Percentiles rank a stretch among this genome's conserved stretches.
Evolutionary conservation across 2,797 vertebrate genomes (phyloP).

Genomic region (Acestrorhynchus altus): DNA sequence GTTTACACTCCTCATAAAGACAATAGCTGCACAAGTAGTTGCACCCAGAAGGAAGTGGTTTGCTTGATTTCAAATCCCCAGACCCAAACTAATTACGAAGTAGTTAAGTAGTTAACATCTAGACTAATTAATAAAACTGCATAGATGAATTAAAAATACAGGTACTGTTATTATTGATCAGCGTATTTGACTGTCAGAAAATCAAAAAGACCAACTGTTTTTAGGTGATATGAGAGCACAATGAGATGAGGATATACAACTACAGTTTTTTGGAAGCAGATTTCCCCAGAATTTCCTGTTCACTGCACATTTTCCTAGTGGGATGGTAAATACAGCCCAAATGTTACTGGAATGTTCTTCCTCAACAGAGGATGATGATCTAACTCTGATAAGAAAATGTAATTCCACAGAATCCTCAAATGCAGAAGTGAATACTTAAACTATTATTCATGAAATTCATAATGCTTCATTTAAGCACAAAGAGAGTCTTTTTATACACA

Average conservation of each 20-base stretch:
- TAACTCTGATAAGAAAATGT: conserved; percentile 1
- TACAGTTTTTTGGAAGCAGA: not conserved
- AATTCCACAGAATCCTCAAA: not conserved
- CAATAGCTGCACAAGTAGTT: no score
- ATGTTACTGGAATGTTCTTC: not conserved
- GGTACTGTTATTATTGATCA: not conserved
- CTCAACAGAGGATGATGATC: not conserved
- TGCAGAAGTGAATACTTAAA: not conserved
- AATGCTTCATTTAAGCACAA: not conserved
- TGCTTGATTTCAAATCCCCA: no score
- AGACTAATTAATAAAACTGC: not conserved
- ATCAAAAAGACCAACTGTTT: not conserved
- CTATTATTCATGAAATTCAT: not conserved
- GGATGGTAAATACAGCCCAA: not conserved
- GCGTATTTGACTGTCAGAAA: not conserved
- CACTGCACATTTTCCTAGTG: not conserved
- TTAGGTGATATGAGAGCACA: not conserved
- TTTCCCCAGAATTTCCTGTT: not conserved
- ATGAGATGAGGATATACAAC: no score
- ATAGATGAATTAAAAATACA: not conserved
- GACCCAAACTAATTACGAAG: no score
- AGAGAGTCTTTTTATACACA: not conserved
- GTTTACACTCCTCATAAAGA: no score
- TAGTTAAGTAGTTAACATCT: not conserved
- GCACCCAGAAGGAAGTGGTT: no score